phyloP scores from a whole-genome alignment of 1,140 invertebrate species.

The Marisa cornuarietis region DNA sequence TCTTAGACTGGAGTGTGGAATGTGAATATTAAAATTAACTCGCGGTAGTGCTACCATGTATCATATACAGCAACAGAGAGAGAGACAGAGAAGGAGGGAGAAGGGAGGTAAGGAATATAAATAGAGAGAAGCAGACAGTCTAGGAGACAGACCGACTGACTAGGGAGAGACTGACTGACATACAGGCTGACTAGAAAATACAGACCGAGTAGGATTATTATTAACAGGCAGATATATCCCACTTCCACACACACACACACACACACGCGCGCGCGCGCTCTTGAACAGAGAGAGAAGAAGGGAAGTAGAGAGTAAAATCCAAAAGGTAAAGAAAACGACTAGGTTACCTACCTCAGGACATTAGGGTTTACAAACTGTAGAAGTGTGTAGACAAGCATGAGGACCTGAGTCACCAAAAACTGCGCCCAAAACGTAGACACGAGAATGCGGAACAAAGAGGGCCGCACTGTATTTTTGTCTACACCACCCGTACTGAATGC shows the following conservation, averaged over 20 bases:
- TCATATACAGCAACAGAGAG: too few species aligned
- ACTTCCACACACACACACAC: too few species aligned
- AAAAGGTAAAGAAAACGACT: not conserved
- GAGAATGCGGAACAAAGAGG: constrained; percentile 2
- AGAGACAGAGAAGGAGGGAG: too few species aligned
- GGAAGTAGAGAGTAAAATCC: not conserved
- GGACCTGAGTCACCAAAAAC: not conserved
- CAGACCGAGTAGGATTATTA: too few species aligned
- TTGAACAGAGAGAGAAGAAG: too few species aligned
- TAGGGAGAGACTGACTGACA: not conserved
- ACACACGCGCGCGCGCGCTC: too few species aligned
- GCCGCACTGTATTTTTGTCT: not conserved
- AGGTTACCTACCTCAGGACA: not conserved
- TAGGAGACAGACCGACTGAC: not conserved
- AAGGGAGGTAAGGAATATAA: not conserved
- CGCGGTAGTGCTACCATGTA: too few species aligned
- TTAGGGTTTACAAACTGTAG: constrained; percentile 14
- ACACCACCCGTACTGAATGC: not conserved
- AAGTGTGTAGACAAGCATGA: constrained; percentile 11
- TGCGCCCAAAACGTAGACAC: not conserved
- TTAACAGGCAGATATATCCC: too few species aligned
- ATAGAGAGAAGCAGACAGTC: not conserved
- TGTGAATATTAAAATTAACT: too few species aligned
- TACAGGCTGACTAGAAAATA: too few species aligned
- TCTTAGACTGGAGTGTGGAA: too few species aligned